These are phyloP conservation scores for Fragum fragum DNA, from an alignment of 2,888 invertebrate genomes.

Conservation along the genomic window DNA sequence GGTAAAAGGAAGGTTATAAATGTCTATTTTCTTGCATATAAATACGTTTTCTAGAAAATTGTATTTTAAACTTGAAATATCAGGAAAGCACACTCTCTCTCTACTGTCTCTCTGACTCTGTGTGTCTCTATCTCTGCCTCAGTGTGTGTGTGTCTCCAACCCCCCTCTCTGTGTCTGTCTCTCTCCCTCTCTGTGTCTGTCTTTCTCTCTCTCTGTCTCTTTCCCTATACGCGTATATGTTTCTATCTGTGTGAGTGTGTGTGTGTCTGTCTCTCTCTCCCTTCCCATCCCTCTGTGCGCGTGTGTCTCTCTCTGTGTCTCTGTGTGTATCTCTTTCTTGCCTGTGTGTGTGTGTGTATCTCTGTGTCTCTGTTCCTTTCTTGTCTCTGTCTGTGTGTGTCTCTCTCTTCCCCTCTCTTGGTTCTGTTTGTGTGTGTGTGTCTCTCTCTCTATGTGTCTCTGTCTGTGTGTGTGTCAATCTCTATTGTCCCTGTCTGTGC, in stretches of 20 bases:
- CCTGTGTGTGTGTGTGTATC: background rate
- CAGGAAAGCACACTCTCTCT: too few species aligned
- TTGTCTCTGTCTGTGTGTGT: background rate
- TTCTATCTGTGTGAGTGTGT: slow-evolving; percentile 40
- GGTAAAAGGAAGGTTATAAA: too few species aligned
- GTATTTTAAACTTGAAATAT: too few species aligned
- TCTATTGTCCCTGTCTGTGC: background rate
- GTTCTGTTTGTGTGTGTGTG: too few species aligned
- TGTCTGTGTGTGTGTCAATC: background rate
- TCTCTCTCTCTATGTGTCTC: too few species aligned
- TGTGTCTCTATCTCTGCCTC: background rate
- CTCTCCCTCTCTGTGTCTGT: too few species aligned
- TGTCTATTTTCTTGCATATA: too few species aligned
- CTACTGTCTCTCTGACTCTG: slow-evolving; percentile 4
- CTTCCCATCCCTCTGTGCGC: slow-evolving; percentile 4
- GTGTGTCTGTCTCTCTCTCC: slow-evolving; percentile 20
- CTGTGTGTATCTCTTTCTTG: background rate
- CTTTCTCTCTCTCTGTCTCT: background rate
- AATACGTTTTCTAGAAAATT: too few species aligned
- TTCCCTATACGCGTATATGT: slow-evolving; percentile 39
- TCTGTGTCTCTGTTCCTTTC: background rate
- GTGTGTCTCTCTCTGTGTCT: slow-evolving; percentile 14
- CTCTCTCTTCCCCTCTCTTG: too few species aligned
- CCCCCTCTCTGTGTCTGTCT: background rate
- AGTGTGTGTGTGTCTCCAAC: background rate